phyloP scores from a whole-genome alignment of 2,113 vertebrate genomes.

The Nanorana parkeri region DNA sequence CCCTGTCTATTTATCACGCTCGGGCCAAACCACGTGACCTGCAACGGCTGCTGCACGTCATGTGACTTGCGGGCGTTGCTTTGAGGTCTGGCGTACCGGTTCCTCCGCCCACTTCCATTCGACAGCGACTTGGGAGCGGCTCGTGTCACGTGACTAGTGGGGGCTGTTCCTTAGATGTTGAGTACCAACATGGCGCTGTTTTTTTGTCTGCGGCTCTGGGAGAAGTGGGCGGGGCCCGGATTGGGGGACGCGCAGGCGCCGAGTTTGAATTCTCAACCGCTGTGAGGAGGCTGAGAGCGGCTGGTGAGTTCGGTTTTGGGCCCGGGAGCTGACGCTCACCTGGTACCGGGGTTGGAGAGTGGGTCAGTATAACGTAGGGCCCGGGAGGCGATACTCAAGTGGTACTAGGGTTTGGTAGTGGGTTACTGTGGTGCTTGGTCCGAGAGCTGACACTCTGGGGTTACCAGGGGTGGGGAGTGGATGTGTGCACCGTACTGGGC shows the following conservation, averaged over 20 bases:
- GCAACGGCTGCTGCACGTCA: background rate
- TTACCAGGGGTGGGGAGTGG: no score
- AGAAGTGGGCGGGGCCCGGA: background rate
- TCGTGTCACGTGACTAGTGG: no score
- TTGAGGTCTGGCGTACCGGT: no score
- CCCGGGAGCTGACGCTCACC: background rate
- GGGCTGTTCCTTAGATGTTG: no score
- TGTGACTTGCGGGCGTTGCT: no score
- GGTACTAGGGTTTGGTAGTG: background rate
- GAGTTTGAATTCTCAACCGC: conserved; percentile 4
- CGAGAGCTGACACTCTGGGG: background rate
- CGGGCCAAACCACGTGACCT: background rate
- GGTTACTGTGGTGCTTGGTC: background rate
- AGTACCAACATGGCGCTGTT: no score
- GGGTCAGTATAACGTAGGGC: background rate
- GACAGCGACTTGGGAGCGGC: no score
- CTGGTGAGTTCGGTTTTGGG: background rate
- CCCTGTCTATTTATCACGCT: background rate
- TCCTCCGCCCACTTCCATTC: no score
- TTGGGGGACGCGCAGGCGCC: background rate
- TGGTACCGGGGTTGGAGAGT: no score
- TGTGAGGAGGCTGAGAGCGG: background rate
- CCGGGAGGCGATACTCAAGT: background rate
- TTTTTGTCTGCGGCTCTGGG: background rate
- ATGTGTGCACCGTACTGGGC: background rate